phyloP scores from a whole-genome alignment of 2,888 invertebrate genomes.

The Bimastos eiseni region DNA sequence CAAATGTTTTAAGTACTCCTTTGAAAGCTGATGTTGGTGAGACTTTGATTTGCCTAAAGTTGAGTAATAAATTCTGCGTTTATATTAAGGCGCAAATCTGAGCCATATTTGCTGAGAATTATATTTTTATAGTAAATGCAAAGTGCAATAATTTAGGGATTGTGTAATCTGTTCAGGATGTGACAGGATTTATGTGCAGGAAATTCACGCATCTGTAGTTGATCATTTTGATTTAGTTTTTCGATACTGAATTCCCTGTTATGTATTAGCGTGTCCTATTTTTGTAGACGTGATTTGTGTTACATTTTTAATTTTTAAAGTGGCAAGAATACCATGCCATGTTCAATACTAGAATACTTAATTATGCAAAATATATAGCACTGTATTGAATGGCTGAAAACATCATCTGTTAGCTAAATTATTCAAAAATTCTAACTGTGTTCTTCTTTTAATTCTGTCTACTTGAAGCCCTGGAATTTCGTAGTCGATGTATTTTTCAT shows the following conservation, averaged over 20 bases:
- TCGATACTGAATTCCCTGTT: background rate
- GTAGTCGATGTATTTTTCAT: background rate
- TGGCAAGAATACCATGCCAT: background rate
- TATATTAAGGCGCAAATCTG: background rate
- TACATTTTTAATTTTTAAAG: background rate
- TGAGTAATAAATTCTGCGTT: background rate
- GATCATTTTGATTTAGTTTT: background rate
- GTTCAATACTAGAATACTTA: background rate
- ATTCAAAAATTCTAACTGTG: too few species aligned
- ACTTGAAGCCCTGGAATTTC: background rate
- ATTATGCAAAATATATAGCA: background rate
- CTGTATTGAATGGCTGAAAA: background rate
- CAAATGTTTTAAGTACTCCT: background rate
- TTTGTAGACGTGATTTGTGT: background rate
- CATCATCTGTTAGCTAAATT: background rate
- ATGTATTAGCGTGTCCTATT: background rate
- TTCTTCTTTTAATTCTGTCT: background rate
- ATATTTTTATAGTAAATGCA: background rate
- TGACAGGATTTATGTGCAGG: too few species aligned
- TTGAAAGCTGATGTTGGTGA: background rate
- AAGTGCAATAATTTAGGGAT: too few species aligned
- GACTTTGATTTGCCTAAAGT: background rate
- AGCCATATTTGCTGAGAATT: background rate
- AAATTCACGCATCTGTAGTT: background rate
- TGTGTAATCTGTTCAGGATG: background rate